Percentiles rank a stretch among this genome's conserved stretches.
Conservation (phyloP, 2,888 invertebrate genomes). For the Drosophila villosipedis region DNA sequence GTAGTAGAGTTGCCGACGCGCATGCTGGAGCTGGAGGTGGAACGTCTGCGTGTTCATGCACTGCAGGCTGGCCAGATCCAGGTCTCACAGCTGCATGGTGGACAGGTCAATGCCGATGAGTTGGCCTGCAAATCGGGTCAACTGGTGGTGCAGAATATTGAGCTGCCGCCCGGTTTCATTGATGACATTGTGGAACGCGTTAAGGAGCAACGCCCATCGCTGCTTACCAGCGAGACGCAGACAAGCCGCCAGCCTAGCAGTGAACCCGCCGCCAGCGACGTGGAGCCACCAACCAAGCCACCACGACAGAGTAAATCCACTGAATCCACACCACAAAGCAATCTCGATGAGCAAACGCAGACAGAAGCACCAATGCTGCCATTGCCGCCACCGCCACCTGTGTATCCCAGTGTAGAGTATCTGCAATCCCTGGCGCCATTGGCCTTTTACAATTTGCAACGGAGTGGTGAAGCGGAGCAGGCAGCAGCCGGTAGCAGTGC, state of each 20-base stretch:
- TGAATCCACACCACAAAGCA: slow-evolving; percentile 55
- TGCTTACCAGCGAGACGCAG: slow-evolving; percentile 85
- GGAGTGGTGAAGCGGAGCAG: slow-evolving; percentile 83
- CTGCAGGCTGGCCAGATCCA: slow-evolving; percentile 92
- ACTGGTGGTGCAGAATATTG: slow-evolving; percentile 89
- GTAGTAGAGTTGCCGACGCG: slow-evolving; percentile 60
- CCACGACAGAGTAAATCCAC: slow-evolving; percentile 69
- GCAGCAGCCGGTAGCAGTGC: slow-evolving; percentile 57
- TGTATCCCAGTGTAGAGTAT: slow-evolving; percentile 85
- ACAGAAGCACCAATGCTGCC: slow-evolving; percentile 85
- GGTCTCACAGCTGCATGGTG: slow-evolving; percentile 92
- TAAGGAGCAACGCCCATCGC: slow-evolving; percentile 76
- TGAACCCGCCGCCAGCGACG: slow-evolving; percentile 65
- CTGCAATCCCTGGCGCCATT: slow-evolving; percentile 87
- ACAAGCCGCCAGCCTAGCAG: slow-evolving; percentile 81
- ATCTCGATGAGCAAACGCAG: slow-evolving; percentile 82
- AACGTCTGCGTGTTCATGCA: slow-evolving; percentile 91
- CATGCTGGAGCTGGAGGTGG: slow-evolving; percentile 91
- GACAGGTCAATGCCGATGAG: slow-evolving; percentile 90
- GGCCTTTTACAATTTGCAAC: slow-evolving; percentile 85
- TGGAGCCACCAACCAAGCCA: slow-evolving; percentile 76
- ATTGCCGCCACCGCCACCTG: slow-evolving; percentile 86
- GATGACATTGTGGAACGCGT: slow-evolving; percentile 88
- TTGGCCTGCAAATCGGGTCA: slow-evolving; percentile 90
- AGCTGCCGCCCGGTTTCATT: slow-evolving; percentile 89